Percentiles rank a stretch among this genome's conserved stretches.
These are phyloP conservation scores for Herpetotheres cachinnans DNA, from an alignment of 2,113 vertebrate species.

Conservation along the genomic window DNA sequence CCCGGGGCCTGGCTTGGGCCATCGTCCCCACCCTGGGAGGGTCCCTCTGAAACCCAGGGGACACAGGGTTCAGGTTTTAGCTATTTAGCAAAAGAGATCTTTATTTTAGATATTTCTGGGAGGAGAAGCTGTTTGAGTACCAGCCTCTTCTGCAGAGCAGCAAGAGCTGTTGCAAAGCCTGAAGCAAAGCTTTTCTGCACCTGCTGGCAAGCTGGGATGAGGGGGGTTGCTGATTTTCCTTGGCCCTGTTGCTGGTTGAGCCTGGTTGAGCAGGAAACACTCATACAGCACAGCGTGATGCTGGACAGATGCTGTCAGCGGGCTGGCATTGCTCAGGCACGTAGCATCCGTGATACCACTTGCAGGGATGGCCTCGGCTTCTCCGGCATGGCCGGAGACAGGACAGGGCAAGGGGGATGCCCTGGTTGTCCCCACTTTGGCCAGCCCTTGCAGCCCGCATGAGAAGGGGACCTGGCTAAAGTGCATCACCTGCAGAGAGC, in stretches of 20 bases:
- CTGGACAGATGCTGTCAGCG: neutral
- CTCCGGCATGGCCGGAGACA: fast-evolving
- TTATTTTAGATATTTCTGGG: neutral
- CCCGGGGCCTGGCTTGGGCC: neutral
- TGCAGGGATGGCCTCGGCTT: neutral
- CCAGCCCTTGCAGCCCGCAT: fast-evolving
- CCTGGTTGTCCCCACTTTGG: fast-evolving
- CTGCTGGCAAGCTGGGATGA: neutral
- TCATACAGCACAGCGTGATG: fast-evolving
- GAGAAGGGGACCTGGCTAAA: too few relatives aligned
- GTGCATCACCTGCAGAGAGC: fast-evolving
- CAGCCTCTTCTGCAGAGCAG: neutral
- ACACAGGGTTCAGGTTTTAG: fast-evolving
- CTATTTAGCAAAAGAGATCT: neutral
- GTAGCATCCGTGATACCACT: fast-evolving
- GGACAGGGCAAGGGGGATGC: too few relatives aligned
- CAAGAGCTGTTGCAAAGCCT: neutral
- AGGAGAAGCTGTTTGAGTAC: neutral
- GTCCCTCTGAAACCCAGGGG: neutral
- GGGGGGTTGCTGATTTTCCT: neutral
- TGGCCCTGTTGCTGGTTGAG: neutral
- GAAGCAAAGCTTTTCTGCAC: fast-evolving
- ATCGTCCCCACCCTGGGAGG: fast-evolving
- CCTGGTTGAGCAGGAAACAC: neutral
- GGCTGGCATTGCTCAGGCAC: fast-evolving